These are phyloP conservation scores for Seira ritae DNA, from an alignment of 2,888 invertebrate species.

Conservation along the genomic window DNA sequence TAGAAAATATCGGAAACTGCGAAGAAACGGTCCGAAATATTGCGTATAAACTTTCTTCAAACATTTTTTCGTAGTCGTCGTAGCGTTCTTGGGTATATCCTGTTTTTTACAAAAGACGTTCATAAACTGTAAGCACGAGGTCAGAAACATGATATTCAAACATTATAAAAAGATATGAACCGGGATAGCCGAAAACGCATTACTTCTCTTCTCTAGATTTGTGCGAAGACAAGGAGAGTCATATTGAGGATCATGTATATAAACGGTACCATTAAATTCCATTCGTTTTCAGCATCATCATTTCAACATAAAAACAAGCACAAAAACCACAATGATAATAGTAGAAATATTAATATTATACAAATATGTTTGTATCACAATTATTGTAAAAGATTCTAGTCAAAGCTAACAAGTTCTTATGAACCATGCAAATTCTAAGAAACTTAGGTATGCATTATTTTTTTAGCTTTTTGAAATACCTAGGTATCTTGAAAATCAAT, in stretches of 20 bases:
- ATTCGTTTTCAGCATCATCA: too few relatives aligned
- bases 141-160: neutral
- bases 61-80: constrained; percentile 26
- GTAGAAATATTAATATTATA: neutral
- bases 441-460: too few relatives aligned
- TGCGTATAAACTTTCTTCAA: constrained; percentile 31
- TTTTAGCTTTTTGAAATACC: too few relatives aligned
- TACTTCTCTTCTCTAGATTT: too few relatives aligned
- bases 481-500: too few relatives aligned
- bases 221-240: too few relatives aligned
- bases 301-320: too few relatives aligned
- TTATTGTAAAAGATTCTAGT: constrained; percentile 21
- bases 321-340: constrained; percentile 10
- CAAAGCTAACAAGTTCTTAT: too few relatives aligned
- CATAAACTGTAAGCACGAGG: constrained; percentile 12
- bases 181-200: neutral
- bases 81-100: constrained; percentile 17
- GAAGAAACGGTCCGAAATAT: constrained; percentile 48
- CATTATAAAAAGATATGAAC: constrained; percentile 13
- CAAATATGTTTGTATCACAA: constrained; percentile 25
- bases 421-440: too few relatives aligned
- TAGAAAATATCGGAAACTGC: constrained; percentile 47
- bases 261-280: too few relatives aligned
- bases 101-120: neutral
- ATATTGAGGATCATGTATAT: too few relatives aligned